phyloP scores from a whole-genome alignment of 1,140 invertebrate genomes.

The Nephila pilipes region DNA sequence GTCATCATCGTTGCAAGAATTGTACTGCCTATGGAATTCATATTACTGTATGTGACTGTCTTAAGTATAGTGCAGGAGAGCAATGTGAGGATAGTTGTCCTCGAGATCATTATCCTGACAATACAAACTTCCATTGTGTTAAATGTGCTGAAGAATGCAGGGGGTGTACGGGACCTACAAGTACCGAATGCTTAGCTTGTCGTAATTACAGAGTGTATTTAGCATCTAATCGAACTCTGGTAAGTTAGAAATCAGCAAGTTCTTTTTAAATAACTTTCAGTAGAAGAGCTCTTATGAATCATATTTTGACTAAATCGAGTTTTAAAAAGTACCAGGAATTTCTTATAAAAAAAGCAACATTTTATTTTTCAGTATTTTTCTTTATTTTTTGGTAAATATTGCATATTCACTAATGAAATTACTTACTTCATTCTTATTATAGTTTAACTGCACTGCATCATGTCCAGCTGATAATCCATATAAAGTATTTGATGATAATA shows the following conservation, averaged over 20 bases:
- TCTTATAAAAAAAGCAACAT: too few species aligned
- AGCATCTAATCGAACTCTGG: constrained; percentile 80
- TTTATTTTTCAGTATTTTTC: too few species aligned
- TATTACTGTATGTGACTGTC: constrained; percentile 88
- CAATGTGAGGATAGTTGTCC: constrained; percentile 96
- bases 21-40: constrained; percentile 95
- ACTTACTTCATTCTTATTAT: constrained; percentile 52
- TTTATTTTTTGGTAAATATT: too few species aligned
- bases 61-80: constrained; percentile 91
- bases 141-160: constrained; percentile 91
- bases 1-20: constrained; percentile 93
- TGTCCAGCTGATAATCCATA: constrained; percentile 91
- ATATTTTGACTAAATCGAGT: too few species aligned
- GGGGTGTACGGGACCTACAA: constrained; percentile 90
- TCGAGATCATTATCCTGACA: constrained; percentile 90
- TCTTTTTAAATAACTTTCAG: too few species aligned
- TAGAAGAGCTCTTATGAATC: too few species aligned
- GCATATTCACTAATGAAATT: too few species aligned
- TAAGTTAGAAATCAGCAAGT: background rate
- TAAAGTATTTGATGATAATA: constrained; percentile 88
- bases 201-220: constrained; percentile 91
- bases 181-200: constrained; percentile 91
- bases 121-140: constrained; percentile 88
- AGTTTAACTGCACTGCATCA: constrained; percentile 92
- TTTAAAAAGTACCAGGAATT: too few species aligned